Percentiles rank a stretch among this genome's conserved stretches.
Conservation (phyloP, 2,888 invertebrate genomes). For the Drosophila prolongata region DNA sequence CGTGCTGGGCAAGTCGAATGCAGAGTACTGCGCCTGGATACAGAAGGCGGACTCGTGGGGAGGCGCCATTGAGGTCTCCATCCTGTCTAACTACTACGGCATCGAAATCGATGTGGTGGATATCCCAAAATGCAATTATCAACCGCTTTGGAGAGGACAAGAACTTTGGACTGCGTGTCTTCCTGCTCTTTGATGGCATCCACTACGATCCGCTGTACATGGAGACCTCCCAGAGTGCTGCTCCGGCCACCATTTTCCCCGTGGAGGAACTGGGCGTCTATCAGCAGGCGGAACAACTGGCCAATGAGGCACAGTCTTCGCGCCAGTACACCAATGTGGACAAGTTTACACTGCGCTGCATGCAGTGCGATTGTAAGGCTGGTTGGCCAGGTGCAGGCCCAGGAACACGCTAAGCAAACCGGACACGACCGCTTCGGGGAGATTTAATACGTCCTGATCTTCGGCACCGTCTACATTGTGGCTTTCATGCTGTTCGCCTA, state of each 20-base stretch:
- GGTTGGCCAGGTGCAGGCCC: slow-evolving; percentile 92
- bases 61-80: slow-evolving; percentile 96
- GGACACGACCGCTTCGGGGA: slow-evolving; percentile 93
- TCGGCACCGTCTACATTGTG: slow-evolving; percentile 78
- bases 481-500: slow-evolving; percentile 82
- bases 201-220: slow-evolving; percentile 97
- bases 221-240: slow-evolving; percentile 91
- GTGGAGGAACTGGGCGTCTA: slow-evolving; percentile 89
- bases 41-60: slow-evolving; percentile 96
- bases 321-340: slow-evolving; percentile 96
- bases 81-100: slow-evolving; percentile 93
- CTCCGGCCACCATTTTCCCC: slow-evolving; percentile 92
- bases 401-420: slow-evolving; percentile 93
- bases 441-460: slow-evolving; percentile 86
- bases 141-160: slow-evolving; percentile 97
- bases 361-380: slow-evolving; percentile 91
- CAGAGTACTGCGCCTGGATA: slow-evolving; percentile 96
- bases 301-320: slow-evolving; percentile 94
- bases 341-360: slow-evolving; percentile 93
- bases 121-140: slow-evolving; percentile 93
- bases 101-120: slow-evolving; percentile 97
- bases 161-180: slow-evolving; percentile 92
- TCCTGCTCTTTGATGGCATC: slow-evolving; percentile 96
- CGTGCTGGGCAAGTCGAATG: slow-evolving; percentile 92
- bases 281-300: slow-evolving; percentile 92